Conservation (phyloP, 2,797 vertebrate genomes). For the Amniataba percoides region DNA sequence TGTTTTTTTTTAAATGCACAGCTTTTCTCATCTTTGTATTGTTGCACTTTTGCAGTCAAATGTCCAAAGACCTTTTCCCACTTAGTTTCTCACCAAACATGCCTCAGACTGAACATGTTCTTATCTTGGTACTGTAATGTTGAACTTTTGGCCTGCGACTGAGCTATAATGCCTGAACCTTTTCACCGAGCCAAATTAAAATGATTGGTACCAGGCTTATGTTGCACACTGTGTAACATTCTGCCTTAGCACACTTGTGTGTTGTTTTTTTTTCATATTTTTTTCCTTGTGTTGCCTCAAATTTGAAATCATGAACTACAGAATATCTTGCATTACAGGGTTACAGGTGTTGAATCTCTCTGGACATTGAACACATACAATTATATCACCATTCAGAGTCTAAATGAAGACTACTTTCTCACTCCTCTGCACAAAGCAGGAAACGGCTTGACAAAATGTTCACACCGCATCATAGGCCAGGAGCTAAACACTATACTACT, state of each 20-base stretch:
- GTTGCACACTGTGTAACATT: background rate
- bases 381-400: too few species aligned
- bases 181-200: background rate
- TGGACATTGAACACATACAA: background rate
- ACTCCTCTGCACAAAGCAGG: too few species aligned
- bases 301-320: too few species aligned
- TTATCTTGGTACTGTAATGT: background rate
- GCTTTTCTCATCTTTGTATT: background rate
- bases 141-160: background rate
- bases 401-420: too few species aligned
- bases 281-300: background rate
- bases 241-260: background rate
- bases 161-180: background rate
- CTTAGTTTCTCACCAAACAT: background rate
- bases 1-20: background rate
- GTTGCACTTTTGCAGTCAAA: background rate
- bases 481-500: too few species aligned
- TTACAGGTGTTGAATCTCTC: background rate
- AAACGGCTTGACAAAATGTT: too few species aligned
- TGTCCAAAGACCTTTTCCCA: background rate
- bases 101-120: background rate
- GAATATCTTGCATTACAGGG: background rate
- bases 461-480: too few species aligned
- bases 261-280: background rate
- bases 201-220: background rate